Evolutionary conservation across 2,113 vertebrate genomes (phyloP).

Genomic region (Puntigrus tetrazona): DNA sequence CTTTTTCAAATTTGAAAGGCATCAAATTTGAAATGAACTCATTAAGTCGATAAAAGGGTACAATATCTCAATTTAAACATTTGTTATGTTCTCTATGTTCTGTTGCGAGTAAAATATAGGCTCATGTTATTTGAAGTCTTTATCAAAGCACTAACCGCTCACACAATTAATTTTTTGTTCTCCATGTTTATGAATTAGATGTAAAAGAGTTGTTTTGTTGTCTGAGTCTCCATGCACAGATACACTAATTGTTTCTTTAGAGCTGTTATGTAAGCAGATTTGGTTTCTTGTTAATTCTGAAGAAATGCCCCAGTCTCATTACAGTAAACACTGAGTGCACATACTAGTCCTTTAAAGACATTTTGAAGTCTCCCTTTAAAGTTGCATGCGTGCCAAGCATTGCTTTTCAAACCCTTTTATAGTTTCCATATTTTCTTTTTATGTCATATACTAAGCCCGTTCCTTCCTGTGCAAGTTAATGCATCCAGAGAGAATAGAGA

Average conservation of each 20-base stretch:
- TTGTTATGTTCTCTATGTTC: no score
- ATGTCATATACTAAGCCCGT: background rate
- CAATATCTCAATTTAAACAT: no score
- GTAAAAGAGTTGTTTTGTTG: background rate
- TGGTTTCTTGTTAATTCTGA: background rate
- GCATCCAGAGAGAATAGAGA: background rate
- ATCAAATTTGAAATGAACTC: no score
- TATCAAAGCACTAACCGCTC: no score
- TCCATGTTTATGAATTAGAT: background rate
- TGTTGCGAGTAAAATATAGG: no score
- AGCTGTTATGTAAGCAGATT: background rate
- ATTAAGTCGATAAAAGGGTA: no score
- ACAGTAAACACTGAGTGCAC: background rate
- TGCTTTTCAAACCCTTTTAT: no score
- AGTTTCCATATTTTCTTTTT: conserved; percentile 6
- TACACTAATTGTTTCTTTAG: background rate
- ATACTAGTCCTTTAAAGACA: background rate
- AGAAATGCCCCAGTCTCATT: background rate
- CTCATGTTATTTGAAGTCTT: no score
- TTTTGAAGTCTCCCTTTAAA: background rate
- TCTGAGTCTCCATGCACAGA: background rate
- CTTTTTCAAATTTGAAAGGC: no score
- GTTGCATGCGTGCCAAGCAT: background rate
- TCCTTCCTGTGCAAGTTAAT: background rate
- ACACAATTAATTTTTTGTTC: background rate